A percentile compares a stretch with the other conserved stretches of the same genome.
These are phyloP conservation scores for Formicarius rufipectus DNA, from an alignment of 2,113 vertebrate genomes.

Conservation along the genomic window DNA sequence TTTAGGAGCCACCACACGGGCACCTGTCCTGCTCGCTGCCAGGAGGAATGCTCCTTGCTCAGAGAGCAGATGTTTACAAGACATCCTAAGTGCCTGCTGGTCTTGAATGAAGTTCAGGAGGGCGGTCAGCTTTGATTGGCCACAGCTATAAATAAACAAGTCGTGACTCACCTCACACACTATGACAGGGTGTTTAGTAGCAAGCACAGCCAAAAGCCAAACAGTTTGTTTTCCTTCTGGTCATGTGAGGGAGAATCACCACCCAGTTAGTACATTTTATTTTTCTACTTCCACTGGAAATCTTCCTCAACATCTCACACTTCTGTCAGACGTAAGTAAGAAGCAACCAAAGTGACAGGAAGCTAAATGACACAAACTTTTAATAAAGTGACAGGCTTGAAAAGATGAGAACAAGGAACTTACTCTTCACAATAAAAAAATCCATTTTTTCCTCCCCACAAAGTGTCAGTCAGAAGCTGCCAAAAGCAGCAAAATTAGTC, in stretches of 20 bases:
- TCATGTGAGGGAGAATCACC: constrained; percentile 66
- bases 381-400: not conserved
- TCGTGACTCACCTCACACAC: constrained; percentile 82
- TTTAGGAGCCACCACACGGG: not conserved
- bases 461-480: not conserved
- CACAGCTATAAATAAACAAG: constrained; percentile 88
- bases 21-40: not conserved
- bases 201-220: constrained; percentile 48
- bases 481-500: not conserved
- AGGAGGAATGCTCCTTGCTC: constrained; percentile 38
- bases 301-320: not conserved
- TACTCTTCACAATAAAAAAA: not conserved
- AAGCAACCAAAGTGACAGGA: not conserved
- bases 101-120: constrained; percentile 81
- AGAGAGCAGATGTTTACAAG: constrained; percentile 71
- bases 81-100: constrained; percentile 75
- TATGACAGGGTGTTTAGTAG: constrained; percentile 67
- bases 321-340: not conserved
- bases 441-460: not conserved
- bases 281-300: constrained; percentile 43
- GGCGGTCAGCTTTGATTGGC: constrained; percentile 78
- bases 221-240: constrained; percentile 27
- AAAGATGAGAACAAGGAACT: not conserved
- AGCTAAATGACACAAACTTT: not conserved
- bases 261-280: constrained; percentile 35